Evolutionary conservation across 2,888 invertebrate species (phyloP).

Genomic region (Drosophila mimica): DNA sequence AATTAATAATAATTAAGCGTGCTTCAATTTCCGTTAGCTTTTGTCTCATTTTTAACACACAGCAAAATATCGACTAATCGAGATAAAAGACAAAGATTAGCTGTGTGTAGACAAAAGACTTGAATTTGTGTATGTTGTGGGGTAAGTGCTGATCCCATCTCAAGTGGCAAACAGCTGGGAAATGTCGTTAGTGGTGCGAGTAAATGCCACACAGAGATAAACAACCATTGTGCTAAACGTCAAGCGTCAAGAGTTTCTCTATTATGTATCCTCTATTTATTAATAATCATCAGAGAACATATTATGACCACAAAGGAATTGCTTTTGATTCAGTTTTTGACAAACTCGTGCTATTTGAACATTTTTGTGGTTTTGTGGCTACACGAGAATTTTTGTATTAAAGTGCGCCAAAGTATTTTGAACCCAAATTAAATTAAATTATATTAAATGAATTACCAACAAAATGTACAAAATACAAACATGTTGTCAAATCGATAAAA

Average conservation of each 20-base stretch:
- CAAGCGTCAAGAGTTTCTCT: neutral
- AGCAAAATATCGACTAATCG: constrained; percentile 23
- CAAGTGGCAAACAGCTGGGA: constrained; percentile 22
- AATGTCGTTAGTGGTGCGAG: constrained; percentile 2
- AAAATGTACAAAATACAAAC: neutral
- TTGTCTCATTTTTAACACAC: constrained; percentile 27
- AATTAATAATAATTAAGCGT: constrained; percentile 77
- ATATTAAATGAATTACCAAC: neutral
- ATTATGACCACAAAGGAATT: neutral
- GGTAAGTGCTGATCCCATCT: constrained; percentile 14
- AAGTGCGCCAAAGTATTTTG: neutral
- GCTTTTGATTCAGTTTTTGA: neutral
- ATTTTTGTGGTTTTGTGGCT: neutral
- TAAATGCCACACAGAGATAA: constrained; percentile 6
- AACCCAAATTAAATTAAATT: neutral
- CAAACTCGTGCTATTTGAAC: neutral
- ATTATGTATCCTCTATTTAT: neutral
- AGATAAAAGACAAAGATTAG: constrained; percentile 50
- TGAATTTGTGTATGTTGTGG: constrained; percentile 1
- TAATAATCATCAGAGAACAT: neutral
- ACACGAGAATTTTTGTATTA: neutral
- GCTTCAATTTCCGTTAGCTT: constrained; percentile 61
- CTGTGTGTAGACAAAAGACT: constrained; percentile 18
- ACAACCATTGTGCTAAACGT: constrained; percentile 9
- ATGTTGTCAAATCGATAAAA: neutral